Conservation (phyloP, 2,888 invertebrate species). For the Leptinotarsa tumamoca region DNA sequence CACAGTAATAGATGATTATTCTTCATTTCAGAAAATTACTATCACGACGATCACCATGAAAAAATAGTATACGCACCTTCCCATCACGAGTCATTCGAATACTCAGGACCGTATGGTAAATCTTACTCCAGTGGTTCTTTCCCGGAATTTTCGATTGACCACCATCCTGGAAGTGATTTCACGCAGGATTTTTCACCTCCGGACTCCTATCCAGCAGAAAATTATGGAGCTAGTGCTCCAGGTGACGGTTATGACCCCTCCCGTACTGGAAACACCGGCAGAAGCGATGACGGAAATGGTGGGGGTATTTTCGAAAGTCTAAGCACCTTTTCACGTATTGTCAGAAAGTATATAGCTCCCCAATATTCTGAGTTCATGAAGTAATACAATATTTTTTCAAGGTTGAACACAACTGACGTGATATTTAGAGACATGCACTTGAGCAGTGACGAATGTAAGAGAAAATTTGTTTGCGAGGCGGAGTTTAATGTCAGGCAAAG, state of each 20-base stretch:
- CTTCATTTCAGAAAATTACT: slow-evolving; percentile 32
- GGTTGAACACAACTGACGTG: slow-evolving; percentile 59
- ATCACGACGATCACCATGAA: slow-evolving; percentile 30
- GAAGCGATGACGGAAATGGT: background rate
- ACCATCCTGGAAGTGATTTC: background rate
- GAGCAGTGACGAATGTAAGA: slow-evolving; percentile 64
- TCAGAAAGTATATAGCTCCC: slow-evolving; percentile 13
- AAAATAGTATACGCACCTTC: slow-evolving; percentile 33
- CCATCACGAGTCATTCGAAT: slow-evolving; percentile 16
- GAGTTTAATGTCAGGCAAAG: slow-evolving; percentile 66
- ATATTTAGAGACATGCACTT: slow-evolving; percentile 61
- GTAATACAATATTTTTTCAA: slow-evolving; percentile 47
- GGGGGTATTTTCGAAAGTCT: slow-evolving; percentile 3
- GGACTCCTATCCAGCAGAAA: background rate
- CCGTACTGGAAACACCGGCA: background rate
- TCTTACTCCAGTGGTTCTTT: slow-evolving; percentile 7
- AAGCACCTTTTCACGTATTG: background rate
- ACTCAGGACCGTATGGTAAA: slow-evolving; percentile 25
- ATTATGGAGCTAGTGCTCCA: background rate
- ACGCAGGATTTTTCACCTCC: background rate
- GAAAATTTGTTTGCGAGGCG: slow-evolving; percentile 69
- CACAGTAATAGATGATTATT: background rate
- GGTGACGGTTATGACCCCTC: background rate
- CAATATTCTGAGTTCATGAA: background rate
- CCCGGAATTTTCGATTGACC: background rate